Percentiles rank a stretch among this genome's conserved stretches.
Conservation (phyloP, 2,888 invertebrate species). For the Pseudococcus viburni region DNA sequence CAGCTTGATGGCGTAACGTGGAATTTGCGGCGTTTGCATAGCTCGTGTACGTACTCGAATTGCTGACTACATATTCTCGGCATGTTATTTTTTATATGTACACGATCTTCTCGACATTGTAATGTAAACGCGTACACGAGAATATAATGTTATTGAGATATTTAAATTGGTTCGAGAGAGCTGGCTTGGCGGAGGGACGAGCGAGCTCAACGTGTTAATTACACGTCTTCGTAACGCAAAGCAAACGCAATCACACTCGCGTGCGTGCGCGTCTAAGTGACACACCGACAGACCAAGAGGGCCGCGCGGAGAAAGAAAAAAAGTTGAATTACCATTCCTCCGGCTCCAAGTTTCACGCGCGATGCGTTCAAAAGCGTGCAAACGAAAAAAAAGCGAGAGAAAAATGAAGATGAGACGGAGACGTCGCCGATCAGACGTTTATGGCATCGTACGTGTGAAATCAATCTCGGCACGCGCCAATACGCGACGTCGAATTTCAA, state of each 20-base stretch:
- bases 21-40: neutral
- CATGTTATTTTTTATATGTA: neutral
- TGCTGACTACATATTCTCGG: neutral
- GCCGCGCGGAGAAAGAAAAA: neutral
- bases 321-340: neutral
- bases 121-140: neutral
- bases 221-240: neutral
- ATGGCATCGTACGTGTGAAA: neutral
- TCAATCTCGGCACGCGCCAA: neutral
- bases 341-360: neutral
- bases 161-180: constrained; percentile 33
- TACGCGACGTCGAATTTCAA: neutral
- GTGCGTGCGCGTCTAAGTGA: neutral
- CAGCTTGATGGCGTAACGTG: neutral
- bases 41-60: neutral
- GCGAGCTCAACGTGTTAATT: constrained; percentile 15
- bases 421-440: neutral
- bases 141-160: constrained; percentile 38
- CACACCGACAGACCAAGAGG: neutral
- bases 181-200: neutral
- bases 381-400: neutral
- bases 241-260: neutral
- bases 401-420: neutral
- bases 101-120: neutral
- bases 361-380: neutral